Evolutionary conservation across 2,888 invertebrate genomes (phyloP), one percentile per base, ranked within the genome.

Genomic region (Synanthedon formicaeformis): DNA sequence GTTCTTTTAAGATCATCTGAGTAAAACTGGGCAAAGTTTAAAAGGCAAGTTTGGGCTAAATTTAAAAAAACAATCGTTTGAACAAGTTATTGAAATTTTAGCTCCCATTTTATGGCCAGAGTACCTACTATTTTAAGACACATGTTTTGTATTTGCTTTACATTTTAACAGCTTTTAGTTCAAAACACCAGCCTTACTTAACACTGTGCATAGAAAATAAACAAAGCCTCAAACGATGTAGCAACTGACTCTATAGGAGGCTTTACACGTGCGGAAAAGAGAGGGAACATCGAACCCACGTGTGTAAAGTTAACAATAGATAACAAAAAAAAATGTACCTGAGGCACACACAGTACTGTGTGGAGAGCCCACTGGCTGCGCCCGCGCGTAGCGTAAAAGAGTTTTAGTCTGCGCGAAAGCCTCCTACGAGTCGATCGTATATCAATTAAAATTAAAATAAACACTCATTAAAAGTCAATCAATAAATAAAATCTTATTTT

Each of bases 281-380:
- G 81, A 84, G 57, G 57, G 66, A 55, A 52, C 55, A 61, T 27
- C 34, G 63, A 67, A 66, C 75, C 78, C 84, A 86, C 84, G 83
- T 84, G 85, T 79, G 78, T 68, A 74, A 34, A 63, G 78, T 77
- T 78, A 81, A 86, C 86, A 85, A 86, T 83, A 82, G 86, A 73
- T 73, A 72, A 74, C 65, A 82, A 82, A 82, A 79, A 16, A 82
- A 79, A 65, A 66, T 68, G 66, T 86, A 86, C 86, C 87, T 85
- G 86, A 34, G 34, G 34, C 34, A 10, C 34, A 34, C 34, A 34
- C 34, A 34, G 34, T 34, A 34, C 34, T 34, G 34, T 10, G 34
- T 34, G 75, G 78, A 81, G 58, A 60, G 59, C 57, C 67, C 70
- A 69, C 61, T 67, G 70, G 61, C 64, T 64, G 69, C 75, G 73